Base-by-base conservation (phyloP, 2,888 invertebrate genomes). In the Drosophila austrosaltans region DNA sequence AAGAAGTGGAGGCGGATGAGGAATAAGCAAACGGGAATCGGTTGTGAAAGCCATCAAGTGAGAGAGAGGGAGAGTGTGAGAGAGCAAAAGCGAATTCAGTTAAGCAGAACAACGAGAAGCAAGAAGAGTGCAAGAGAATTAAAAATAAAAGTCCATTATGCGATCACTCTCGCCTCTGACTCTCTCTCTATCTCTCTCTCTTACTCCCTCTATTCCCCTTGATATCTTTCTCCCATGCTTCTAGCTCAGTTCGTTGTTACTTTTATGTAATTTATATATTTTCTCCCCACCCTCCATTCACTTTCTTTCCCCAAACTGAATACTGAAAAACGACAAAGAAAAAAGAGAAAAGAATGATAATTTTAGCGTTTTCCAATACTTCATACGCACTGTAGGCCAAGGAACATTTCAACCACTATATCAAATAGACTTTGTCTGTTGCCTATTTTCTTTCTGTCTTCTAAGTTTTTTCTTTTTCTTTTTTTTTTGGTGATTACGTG, bases 211-310 rank as follows among this genome's bases (percentile, higher is more conserved):
- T 66, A 64, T 62, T 56, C 36, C 58, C 25, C 53, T 42, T 66
- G 25, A 60, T 30, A 28, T 36, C 22, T 44, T 63, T 63, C 56
- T 58, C 57, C 53, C 32, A 22, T 22, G 58, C 39, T 56, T 58
- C 69, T 61, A 44, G 56, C 20, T 16, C 56, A 67, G 89, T 89
- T 89, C 89, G 89, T 88, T 89, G 89, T 90, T 87, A 83, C 79
- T 87, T 89, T 90, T 90, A 89, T 90, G 81, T 89, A 90, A 90
- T 82, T 88, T 78, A 16, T 16, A 16, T 75, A 75, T 83, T 83
- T 83, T 66, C 63, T 56, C 59, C 42, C 67, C 61, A 32, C 30
- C 58, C 22, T 53, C 72, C 77, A 73, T 83, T 83, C 81, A 86
- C 82, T 82, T 86, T 86, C 86, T 82, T 82, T 86, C 69, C 67